Percentiles rank a stretch among this genome's conserved stretches.
Evolutionary conservation across 2,888 invertebrate species (phyloP).

Genomic region (Merodon equestris): DNA sequence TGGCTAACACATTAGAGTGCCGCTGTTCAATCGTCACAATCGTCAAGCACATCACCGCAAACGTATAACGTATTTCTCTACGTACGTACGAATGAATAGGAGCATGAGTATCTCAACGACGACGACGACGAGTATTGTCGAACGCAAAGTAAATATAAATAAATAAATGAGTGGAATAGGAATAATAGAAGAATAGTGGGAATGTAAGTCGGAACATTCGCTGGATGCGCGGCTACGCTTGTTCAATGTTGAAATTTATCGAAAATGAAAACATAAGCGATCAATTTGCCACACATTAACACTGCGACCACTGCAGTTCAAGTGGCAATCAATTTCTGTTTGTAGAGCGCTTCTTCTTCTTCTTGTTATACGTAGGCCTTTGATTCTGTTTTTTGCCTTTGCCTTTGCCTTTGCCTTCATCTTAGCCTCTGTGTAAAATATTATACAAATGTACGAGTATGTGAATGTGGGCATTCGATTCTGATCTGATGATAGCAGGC

Average conservation of each 20-base stretch:
- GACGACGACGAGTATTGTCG: slow-evolving; percentile 37
- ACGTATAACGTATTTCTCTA: too few relatives aligned
- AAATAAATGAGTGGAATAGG: slow-evolving; percentile 46
- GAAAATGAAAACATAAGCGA: slow-evolving; percentile 68
- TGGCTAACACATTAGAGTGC: slow-evolving; percentile 56
- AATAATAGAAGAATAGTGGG: slow-evolving; percentile 35
- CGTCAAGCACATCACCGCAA: slow-evolving; percentile 35
- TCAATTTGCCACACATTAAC: slow-evolving; percentile 68
- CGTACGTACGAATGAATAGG: background rate
- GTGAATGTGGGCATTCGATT: background rate
- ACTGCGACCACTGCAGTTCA: slow-evolving; percentile 64
- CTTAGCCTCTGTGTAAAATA: too few relatives aligned
- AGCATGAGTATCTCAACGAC: too few relatives aligned
- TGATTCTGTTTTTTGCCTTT: too few relatives aligned
- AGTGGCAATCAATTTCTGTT: slow-evolving; percentile 68
- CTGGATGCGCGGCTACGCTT: too few relatives aligned
- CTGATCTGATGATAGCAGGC: too few relatives aligned
- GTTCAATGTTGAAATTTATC: slow-evolving; percentile 58
- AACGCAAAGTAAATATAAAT: slow-evolving; percentile 60
- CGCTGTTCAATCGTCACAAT: slow-evolving; percentile 36
- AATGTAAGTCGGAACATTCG: slow-evolving; percentile 15
- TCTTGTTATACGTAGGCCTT: background rate
- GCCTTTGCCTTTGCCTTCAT: too few relatives aligned
- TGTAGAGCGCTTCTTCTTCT: slow-evolving; percentile 52
- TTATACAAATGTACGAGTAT: too few relatives aligned